Evolutionary conservation across 2,888 invertebrate species (phyloP).

Genomic region (Flabesymbios commensalis): DNA sequence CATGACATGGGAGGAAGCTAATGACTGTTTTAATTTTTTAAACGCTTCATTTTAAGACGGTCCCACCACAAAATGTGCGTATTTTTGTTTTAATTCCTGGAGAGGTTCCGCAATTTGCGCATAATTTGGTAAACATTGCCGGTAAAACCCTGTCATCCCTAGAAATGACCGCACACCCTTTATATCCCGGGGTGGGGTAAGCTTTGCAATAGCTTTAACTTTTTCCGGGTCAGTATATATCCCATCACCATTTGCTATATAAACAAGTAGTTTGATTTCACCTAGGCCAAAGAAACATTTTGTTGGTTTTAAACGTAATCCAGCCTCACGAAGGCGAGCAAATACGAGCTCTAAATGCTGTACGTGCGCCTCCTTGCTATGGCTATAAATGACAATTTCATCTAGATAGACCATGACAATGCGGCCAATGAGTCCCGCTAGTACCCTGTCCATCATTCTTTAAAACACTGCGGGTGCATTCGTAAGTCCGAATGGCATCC

Average conservation of each 20-base stretch:
- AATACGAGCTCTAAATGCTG: too few species aligned
- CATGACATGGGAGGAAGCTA: too few species aligned
- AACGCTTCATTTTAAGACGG: not conserved
- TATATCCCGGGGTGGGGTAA: not conserved
- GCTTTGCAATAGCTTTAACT: conserved; percentile 1
- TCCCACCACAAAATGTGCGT: not conserved
- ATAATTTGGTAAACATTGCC: too few species aligned
- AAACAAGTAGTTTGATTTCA: conserved; percentile 7
- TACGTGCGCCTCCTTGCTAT: too few species aligned
- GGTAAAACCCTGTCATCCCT: conserved; percentile 13
- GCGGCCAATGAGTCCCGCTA: not conserved
- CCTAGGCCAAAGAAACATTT: not conserved
- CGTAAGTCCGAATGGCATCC: conserved; percentile 14
- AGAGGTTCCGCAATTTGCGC: conserved; percentile 3
- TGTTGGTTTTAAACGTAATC: too few species aligned
- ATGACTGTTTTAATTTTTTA: too few species aligned
- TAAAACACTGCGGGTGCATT: conserved; percentile 15
- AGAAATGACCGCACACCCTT: conserved; percentile 12
- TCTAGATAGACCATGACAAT: too few species aligned
- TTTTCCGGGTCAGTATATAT: conserved; percentile 15
- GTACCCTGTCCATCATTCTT: conserved; percentile 4
- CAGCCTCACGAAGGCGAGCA: too few species aligned
- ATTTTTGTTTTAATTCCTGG: not conserved
- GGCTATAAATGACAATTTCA: too few species aligned
- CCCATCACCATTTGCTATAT: not conserved